phyloP scores from a whole-genome alignment of 2,797 vertebrate genomes.

The Clarias pachynema region DNA sequence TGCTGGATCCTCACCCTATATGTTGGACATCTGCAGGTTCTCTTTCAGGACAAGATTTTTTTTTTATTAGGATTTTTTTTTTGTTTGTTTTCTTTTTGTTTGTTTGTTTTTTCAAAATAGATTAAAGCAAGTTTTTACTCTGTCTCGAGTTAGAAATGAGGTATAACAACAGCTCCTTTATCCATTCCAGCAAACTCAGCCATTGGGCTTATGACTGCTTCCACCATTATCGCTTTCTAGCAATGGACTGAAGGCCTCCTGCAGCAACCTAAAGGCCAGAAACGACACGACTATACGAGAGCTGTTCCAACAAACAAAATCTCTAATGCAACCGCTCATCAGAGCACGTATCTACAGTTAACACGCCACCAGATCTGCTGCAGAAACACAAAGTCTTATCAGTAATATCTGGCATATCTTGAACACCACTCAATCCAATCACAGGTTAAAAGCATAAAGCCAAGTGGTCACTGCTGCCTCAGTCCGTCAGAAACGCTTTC shows the following conservation, averaged over 20 bases:
- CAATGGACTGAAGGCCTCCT: slow-evolving; percentile 52
- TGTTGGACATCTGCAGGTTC: slow-evolving; percentile 68
- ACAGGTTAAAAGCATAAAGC: slow-evolving; percentile 50
- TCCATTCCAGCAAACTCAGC: slow-evolving; percentile 68
- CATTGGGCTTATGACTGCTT: slow-evolving; percentile 60
- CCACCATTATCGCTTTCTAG: slow-evolving; percentile 57
- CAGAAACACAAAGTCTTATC: slow-evolving; percentile 8
- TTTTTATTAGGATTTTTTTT: slow-evolving; percentile 47
- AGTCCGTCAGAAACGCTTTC: slow-evolving; percentile 23
- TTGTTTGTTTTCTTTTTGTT: slow-evolving; percentile 35
- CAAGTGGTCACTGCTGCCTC: slow-evolving; percentile 45
- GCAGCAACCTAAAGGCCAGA: slow-evolving; percentile 46
- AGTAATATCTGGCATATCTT: neutral
- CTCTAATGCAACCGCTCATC: slow-evolving; percentile 19
- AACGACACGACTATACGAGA: slow-evolving; percentile 38
- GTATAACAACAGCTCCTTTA: slow-evolving; percentile 91
- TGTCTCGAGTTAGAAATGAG: slow-evolving; percentile 94
- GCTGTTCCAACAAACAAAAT: slow-evolving; percentile 12
- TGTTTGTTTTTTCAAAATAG: slow-evolving; percentile 73
- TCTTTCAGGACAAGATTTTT: slow-evolving; percentile 68
- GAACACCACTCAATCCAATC: slow-evolving; percentile 42
- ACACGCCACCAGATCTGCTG: slow-evolving; percentile 14
- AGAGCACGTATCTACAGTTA: slow-evolving; percentile 19
- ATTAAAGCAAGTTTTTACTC: slow-evolving; percentile 91
- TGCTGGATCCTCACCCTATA: slow-evolving; percentile 69